Evolutionary conservation across 2,113 vertebrate genomes (phyloP), one percentile per base, ranked within the genome.

Genomic region (Urocynchramus pylzowi): DNA sequence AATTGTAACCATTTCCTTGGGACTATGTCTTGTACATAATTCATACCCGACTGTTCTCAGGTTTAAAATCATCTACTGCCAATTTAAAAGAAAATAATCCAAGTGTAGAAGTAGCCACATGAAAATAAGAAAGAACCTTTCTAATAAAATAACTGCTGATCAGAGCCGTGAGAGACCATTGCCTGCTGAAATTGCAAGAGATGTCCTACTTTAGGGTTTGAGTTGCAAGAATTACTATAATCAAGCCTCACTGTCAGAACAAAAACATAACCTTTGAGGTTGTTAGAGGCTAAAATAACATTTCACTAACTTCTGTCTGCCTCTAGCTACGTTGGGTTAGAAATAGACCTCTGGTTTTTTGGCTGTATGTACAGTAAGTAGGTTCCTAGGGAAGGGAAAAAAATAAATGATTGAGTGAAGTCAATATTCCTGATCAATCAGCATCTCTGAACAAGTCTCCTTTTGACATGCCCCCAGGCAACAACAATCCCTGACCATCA

Each of bases 191-290:
- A 93, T 52, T 4, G 70, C 39, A 85, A 90, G 90, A 77, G 44
- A 71, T 89, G 82, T 88, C 87, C 96, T 89, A 85, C 92, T 96
- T 96, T 44, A 94, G 83, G 90, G 95, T 87, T 94, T 89, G 73
- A 95, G 81, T 68, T 94, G 92, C 89, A 93, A 69, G 83, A 94
- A 96, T 96, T 97, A 89, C 93, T 97, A 91, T 96, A 91, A 97
- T 94, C 84, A 95, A 94, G 63, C 87, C 85, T 86, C 90, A 68
- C 75, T 90, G 77, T 88, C 93, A 96, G 93, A 93, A 91, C 87
- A 96, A 85, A 95, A 95, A 90, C 75, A 79, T 81, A 94, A 96
- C 87, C 91, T 93, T 75, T 94, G 93, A 97, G 95, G 76, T 76
- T 89, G 61, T 81, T 87, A 90, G 64, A 90, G 78, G 86, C 96